phyloP scores from a whole-genome alignment of 2,113 vertebrate genomes.

The Eira barbara region DNA sequence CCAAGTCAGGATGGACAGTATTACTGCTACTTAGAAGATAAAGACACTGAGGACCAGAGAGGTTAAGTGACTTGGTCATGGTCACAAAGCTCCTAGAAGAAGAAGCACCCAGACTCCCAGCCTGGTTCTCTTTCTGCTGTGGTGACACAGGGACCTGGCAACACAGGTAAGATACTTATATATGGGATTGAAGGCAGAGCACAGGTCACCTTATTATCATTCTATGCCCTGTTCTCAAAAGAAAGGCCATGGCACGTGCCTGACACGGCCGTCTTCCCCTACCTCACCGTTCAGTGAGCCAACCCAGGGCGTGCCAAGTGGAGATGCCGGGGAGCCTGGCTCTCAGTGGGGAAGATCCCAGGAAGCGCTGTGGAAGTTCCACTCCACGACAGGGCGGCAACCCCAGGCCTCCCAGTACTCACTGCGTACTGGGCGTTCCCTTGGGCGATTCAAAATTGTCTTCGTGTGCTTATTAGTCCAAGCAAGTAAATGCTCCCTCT shows the following conservation, averaged over 20 bases:
- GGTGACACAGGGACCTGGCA: too few species aligned
- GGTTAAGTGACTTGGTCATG: background rate
- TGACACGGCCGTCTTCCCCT: background rate
- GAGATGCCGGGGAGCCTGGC: background rate
- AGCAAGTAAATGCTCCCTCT: background rate
- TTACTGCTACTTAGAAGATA: background rate
- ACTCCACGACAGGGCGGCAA: accelerated
- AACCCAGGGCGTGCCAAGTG: background rate
- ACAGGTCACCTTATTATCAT: background rate
- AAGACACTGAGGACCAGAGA: background rate
- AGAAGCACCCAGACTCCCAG: background rate
- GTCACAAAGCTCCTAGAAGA: background rate
- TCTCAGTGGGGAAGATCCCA: background rate
- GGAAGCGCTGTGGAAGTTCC: background rate
- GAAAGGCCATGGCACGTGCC: background rate
- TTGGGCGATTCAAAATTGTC: background rate
- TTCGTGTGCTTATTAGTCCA: too few species aligned
- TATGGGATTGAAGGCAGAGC: accelerated
- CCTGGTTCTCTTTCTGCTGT: accelerated
- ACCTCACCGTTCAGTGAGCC: background rate
- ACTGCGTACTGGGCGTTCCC: accelerated
- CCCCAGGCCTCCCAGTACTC: background rate
- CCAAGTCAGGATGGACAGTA: background rate
- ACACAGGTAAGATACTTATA: background rate
- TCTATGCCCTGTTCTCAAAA: background rate